Base-by-base conservation (phyloP, 2,113 vertebrate species). In the Phainopepla nitens region DNA sequence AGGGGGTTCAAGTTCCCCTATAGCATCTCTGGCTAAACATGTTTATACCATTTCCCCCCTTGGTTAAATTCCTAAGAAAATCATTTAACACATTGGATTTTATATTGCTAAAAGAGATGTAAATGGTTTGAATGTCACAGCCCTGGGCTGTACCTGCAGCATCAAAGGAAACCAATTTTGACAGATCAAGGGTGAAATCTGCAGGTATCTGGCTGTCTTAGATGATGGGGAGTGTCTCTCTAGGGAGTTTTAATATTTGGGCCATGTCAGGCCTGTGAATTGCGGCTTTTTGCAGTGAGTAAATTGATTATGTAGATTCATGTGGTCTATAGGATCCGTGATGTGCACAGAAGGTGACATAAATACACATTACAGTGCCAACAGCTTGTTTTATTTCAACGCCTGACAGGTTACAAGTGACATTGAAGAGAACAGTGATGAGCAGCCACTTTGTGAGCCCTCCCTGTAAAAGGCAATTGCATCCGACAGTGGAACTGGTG, bases 321-420 rank as follows among this genome's bases (percentile, higher is more conserved):
- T 1, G 33, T 47, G 50, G 58, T 36, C 94, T 85, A 24, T 47
- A 44, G 84, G 88, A 76, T 60, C 33, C 1, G 0, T 16, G 47
- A 81, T 44, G 31, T 14, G 41, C 87, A 86, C 87, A 70, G 80
- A 85, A 93, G 71, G 87, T 85, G 68, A 36, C 82, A 85, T 85
- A 90, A 96, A 89, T 73, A 64, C 17, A 27, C 12, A 29, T 35
- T 85, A 35, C 51, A n/a, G 70, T 49, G 56, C 54, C 62, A 91
- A 80, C 54, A 80, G 58, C 71, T 78, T 88, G 64, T 79, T 89
- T 75, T 68, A 70, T 69, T 62, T 76, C 94, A 53, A 1, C 15
- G 24, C 44, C 70, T 97, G 94, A 90, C 94, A 97, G 97, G 96
- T 98, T 93, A 96, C 69, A 27, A 45, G 72, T 87, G 92, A 97